Evolutionary conservation across 1,140 invertebrate species (phyloP).

Genomic region (Tetraneura akinire): DNA sequence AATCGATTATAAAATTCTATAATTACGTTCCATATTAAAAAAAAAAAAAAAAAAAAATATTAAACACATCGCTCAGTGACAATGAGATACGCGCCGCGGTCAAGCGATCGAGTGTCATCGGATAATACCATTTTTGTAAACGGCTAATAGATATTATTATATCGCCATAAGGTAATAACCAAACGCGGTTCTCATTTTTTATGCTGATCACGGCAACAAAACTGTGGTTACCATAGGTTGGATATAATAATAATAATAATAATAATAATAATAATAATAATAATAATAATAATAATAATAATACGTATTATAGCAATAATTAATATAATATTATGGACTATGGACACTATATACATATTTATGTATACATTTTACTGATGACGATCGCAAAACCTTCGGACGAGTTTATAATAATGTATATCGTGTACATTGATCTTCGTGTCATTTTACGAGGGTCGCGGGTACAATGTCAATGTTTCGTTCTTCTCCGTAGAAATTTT

Average conservation of each 20-base stretch:
- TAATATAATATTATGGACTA: too few species aligned
- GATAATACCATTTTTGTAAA: constrained; percentile 23
- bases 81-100: background rate
- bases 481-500: background rate
- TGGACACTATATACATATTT: background rate
- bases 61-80: too few species aligned
- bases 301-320: too few species aligned
- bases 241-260: too few species aligned
- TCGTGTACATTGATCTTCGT: background rate
- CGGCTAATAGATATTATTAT: background rate
- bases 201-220: background rate
- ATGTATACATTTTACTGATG: background rate
- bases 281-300: too few species aligned
- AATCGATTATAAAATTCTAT: too few species aligned
- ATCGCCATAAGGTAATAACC: background rate
- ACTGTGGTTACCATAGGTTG: too few species aligned
- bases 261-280: too few species aligned
- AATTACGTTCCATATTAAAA: too few species aligned
- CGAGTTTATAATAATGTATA: background rate
- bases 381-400: constrained; percentile 11
- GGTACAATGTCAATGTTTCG: background rate
- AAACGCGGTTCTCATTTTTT: background rate
- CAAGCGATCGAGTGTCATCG: background rate
- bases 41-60: too few species aligned
- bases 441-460: background rate